phyloP scores from a whole-genome alignment of 1,140 invertebrate genomes.

The Bombus picipes region DNA sequence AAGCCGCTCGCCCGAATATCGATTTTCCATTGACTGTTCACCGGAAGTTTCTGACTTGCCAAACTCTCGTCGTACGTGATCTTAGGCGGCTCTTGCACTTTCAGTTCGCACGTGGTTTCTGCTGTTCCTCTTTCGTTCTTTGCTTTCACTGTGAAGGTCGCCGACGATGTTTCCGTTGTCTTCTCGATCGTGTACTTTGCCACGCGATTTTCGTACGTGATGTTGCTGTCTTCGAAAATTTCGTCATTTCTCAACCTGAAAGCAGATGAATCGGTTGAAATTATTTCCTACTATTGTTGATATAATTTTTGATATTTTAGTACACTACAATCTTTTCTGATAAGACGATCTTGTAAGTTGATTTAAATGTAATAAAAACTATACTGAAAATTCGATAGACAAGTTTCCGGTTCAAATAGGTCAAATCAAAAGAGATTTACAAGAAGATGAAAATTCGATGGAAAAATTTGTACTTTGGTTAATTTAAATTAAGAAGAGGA shows the following conservation, averaged over 20 bases:
- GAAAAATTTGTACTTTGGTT: background rate
- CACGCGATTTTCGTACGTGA: slow-evolving; percentile 88
- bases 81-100: slow-evolving; percentile 87
- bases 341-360: background rate
- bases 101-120: slow-evolving; percentile 87
- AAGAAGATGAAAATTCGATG: background rate
- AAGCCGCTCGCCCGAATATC: slow-evolving; percentile 86
- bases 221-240: slow-evolving; percentile 79
- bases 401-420: background rate
- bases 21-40: slow-evolving; percentile 86
- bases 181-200: slow-evolving; percentile 83
- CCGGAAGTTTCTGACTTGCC: slow-evolving; percentile 84
- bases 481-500: background rate
- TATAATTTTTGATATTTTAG: background rate
- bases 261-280: background rate
- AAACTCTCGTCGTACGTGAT: slow-evolving; percentile 85
- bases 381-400: background rate
- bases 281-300: background rate
- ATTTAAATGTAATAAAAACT: background rate
- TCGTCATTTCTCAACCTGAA: slow-evolving; percentile 82
- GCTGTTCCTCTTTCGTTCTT: slow-evolving; percentile 88
- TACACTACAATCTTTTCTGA: background rate
- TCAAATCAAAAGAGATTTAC: background rate
- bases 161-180: slow-evolving; percentile 85
- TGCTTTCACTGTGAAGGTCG: slow-evolving; percentile 87